phyloP scores from a whole-genome alignment of 2,113 vertebrate species.

The Ammospiza caudacuta region DNA sequence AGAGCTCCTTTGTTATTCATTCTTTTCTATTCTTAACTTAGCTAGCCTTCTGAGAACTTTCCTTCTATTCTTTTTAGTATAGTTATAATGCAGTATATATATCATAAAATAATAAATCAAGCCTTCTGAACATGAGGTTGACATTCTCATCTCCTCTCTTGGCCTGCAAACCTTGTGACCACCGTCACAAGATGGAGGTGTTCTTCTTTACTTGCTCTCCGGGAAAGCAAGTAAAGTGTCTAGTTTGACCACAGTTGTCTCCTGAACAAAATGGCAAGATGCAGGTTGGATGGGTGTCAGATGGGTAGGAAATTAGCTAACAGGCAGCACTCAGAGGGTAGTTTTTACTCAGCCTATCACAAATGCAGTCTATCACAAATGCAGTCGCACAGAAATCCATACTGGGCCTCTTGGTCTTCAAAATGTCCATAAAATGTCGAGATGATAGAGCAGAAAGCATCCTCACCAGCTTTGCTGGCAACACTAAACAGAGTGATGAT shows the following conservation, averaged over 20 bases:
- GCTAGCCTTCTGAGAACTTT: too few relatives aligned
- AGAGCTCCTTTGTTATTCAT: too few relatives aligned
- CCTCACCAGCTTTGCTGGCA: neutral
- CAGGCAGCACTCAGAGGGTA: neutral
- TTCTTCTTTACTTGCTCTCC: neutral
- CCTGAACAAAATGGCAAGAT: fast-evolving
- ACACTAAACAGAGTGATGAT: neutral
- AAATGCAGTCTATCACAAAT: neutral
- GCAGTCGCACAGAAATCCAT: neutral
- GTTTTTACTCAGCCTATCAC: neutral
- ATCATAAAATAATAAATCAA: too few relatives aligned
- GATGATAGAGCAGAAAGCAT: neutral
- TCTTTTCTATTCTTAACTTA: too few relatives aligned
- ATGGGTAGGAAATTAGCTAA: neutral
- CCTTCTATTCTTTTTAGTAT: too few relatives aligned
- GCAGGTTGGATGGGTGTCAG: too few relatives aligned
- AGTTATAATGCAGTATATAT: too few relatives aligned
- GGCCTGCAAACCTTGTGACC: too few relatives aligned
- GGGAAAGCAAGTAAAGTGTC: neutral
- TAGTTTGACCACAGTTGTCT: neutral
- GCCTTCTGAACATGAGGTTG: too few relatives aligned
- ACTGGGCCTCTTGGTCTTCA: neutral
- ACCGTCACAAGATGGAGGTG: too few relatives aligned
- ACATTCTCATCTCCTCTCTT: too few relatives aligned
- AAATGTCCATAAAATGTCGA: neutral